These are phyloP conservation scores for Brachionus rubens DNA, from an alignment of 1,140 invertebrate species.

Conservation along the genomic window DNA sequence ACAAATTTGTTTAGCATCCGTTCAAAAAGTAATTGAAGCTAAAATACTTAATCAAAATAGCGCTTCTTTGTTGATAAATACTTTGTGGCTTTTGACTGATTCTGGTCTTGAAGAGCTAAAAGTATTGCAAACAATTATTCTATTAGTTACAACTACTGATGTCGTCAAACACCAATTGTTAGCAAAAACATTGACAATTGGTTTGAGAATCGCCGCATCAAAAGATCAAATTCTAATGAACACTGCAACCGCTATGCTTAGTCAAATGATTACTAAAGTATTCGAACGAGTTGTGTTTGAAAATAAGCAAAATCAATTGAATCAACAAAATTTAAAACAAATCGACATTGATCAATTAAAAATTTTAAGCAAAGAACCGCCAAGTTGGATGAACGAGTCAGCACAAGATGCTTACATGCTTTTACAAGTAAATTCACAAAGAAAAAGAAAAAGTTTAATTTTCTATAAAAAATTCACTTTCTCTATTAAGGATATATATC, in stretches of 20 bases:
- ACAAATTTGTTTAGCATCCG: slow-evolving; percentile 82
- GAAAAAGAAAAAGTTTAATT: neutral
- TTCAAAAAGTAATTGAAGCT: slow-evolving; percentile 67
- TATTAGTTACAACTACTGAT: slow-evolving; percentile 86
- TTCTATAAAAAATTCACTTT: neutral
- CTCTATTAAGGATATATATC: slow-evolving; percentile 38
- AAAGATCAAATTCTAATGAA: slow-evolving; percentile 90
- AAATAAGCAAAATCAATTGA: slow-evolving; percentile 55
- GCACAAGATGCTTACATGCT: slow-evolving; percentile 42
- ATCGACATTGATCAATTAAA: slow-evolving; percentile 16
- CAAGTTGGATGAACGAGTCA: slow-evolving; percentile 39
- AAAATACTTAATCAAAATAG: slow-evolving; percentile 67
- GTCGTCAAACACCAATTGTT: slow-evolving; percentile 87
- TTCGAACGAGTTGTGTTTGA: slow-evolving; percentile 84
- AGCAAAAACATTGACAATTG: slow-evolving; percentile 88
- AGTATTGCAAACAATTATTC: slow-evolving; percentile 88
- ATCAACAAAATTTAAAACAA: neutral
- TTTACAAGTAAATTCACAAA: neutral
- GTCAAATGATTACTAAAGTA: slow-evolving; percentile 90
- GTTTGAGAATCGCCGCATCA: slow-evolving; percentile 87
- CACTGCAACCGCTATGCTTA: slow-evolving; percentile 90
- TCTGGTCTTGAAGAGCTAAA: slow-evolving; percentile 87
- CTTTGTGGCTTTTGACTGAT: slow-evolving; percentile 88
- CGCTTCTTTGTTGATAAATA: slow-evolving; percentile 84
- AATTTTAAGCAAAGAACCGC: slow-evolving; percentile 40